Evolutionary conservation across 2,888 invertebrate species (phyloP).

Genomic region (Volucella inanis): DNA sequence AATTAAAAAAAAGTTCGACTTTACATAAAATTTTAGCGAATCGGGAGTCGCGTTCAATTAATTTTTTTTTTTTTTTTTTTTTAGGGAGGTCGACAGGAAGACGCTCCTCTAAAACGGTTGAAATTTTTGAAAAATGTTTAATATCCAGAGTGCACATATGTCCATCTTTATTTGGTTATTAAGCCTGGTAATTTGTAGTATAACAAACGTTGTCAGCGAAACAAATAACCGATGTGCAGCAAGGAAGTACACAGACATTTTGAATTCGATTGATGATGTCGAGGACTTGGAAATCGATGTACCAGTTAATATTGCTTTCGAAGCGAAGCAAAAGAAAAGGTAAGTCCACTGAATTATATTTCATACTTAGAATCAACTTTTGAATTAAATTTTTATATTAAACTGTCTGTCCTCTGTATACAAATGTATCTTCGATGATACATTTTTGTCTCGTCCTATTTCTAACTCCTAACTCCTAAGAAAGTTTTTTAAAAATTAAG

Average conservation of each 20-base stretch:
- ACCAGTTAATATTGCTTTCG: conserved; percentile 80
- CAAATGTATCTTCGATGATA: too few relatives aligned
- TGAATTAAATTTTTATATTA: too few relatives aligned
- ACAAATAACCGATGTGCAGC: conserved; percentile 77
- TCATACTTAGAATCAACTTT: too few relatives aligned
- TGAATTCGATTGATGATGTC: conserved; percentile 80
- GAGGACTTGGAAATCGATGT: conserved; percentile 82
- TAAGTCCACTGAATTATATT: conserved; percentile 76
- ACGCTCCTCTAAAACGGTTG: conserved; percentile 15
- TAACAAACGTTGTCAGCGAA: conserved; percentile 74
- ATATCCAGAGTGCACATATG: conserved; percentile 46
- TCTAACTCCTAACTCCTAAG: too few relatives aligned
- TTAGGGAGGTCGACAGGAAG: conserved; percentile 26
- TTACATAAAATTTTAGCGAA: conserved; percentile 35
- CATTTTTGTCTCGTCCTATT: too few relatives aligned
- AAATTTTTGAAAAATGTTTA: conserved; percentile 52
- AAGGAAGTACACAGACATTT: conserved; percentile 77
- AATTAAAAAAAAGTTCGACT: conserved; percentile 51
- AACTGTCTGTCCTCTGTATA: too few relatives aligned
- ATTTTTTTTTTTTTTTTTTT: neutral
- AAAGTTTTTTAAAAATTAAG: too few relatives aligned
- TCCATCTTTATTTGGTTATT: conserved; percentile 68
- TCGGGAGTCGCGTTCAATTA: conserved; percentile 8
- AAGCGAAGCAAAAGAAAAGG: conserved; percentile 81
- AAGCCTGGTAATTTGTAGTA: conserved; percentile 70